These are phyloP conservation scores for Drosophila bipectinata DNA, from an alignment of 1,140 invertebrate genomes.

Conservation along the genomic window DNA sequence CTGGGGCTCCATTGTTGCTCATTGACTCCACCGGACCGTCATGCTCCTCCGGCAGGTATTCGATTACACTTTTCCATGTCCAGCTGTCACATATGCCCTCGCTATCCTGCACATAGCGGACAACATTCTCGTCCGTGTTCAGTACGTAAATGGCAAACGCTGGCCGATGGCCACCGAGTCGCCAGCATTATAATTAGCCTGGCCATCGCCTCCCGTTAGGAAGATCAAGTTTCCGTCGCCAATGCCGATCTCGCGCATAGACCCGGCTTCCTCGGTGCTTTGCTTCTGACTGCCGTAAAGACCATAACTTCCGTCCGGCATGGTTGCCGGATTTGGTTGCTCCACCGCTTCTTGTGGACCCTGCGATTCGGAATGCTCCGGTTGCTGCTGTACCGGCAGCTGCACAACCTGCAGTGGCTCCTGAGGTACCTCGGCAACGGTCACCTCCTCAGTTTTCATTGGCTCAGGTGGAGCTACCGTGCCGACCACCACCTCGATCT, in stretches of 20 bases:
- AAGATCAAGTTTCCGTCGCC: slow-evolving; percentile 22
- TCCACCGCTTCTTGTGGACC: not conserved
- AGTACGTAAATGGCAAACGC: not conserved
- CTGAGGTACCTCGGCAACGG: not conserved
- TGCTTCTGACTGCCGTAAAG: not conserved
- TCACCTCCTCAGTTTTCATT: not conserved
- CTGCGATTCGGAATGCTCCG: not conserved
- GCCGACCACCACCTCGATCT: too few species aligned
- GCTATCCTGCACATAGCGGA: not conserved
- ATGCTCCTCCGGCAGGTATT: slow-evolving; percentile 3
- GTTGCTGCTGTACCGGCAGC: not conserved
- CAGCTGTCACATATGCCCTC: slow-evolving; percentile 1
- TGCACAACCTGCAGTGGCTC: not conserved
- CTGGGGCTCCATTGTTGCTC: not conserved
- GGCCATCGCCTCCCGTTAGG: not conserved
- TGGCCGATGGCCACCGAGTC: slow-evolving; percentile 15
- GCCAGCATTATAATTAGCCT: slow-evolving; percentile 4
- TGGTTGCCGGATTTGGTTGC: too few species aligned
- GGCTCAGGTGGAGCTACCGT: not conserved
- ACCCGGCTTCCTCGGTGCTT: too few species aligned
- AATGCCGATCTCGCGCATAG: slow-evolving; percentile 10
- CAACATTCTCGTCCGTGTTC: not conserved
- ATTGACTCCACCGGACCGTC: not conserved
- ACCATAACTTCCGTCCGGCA: slow-evolving; percentile 15
- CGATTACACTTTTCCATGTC: not conserved